These are phyloP conservation scores for Noctua comes DNA, from an alignment of 2,888 invertebrate species.

Conservation along the genomic window DNA sequence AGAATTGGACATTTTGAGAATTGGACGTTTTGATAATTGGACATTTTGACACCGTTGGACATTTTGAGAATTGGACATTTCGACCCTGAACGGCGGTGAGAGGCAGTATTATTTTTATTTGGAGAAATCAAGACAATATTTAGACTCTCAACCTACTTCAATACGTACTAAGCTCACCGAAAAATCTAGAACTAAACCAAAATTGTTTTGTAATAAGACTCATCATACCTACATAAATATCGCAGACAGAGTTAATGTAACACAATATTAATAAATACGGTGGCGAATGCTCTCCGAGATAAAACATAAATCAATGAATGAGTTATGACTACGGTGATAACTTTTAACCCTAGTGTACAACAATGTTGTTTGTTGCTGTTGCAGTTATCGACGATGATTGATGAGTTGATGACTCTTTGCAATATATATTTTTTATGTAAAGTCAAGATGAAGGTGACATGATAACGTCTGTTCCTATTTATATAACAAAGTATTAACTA, in stretches of 20 bases:
- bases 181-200: not conserved
- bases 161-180: not conserved
- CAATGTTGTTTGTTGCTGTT: conserved; percentile 37
- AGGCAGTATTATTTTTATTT: no score
- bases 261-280: conserved; percentile 39
- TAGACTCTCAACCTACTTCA: not conserved
- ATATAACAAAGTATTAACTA: not conserved
- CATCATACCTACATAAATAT: not conserved
- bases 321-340: conserved; percentile 53
- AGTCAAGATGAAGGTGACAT: conserved; percentile 48
- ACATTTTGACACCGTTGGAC: no score
- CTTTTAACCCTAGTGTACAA: conserved; percentile 43
- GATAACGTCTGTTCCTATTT: conserved; percentile 8
- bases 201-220: not conserved
- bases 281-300: conserved; percentile 28
- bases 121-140: not conserved
- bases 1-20: no score
- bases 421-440: conserved; percentile 33
- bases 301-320: conserved; percentile 55
- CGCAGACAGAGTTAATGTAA: conserved; percentile 7
- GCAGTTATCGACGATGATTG: conserved; percentile 31
- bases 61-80: no score
- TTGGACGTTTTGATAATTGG: no score
- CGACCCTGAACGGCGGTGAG: no score
- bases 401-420: conserved; percentile 17